Base-by-base conservation (phyloP, 2,888 invertebrate genomes). In the Sesia bembeciformis region DNA sequence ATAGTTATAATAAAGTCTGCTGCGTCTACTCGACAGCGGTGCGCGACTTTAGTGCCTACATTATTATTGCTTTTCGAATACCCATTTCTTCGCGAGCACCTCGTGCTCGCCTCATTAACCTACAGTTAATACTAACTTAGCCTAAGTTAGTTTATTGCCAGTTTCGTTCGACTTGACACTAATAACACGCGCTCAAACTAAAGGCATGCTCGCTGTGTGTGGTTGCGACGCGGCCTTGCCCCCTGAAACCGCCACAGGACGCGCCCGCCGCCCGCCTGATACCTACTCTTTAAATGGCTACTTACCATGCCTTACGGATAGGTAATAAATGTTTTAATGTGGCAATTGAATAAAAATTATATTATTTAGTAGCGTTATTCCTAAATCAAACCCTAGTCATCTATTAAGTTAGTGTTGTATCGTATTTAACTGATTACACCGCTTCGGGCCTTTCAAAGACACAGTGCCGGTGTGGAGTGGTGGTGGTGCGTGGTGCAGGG, bases 31-130 rank as follows among this genome's bases (percentile, higher is more conserved):
- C 65, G 81, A 84, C 86, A 76, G 75, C 84, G 80, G 78, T 83
- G 85, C 84, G 84, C 80, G 81, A 84, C 84, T 80, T 74, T 70
- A 74, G 68, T 76, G 72, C 75, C 90, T 90, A 89, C 84, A 71
- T 82, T 89, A 86, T 90, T 90, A 90, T 90, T 90, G 90, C 90
- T 90, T 90, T 83, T 89, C 85, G 90, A 87, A 90, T 90, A 90
- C 90, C 90, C 89, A 86, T 82, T 80, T 79, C 83, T 77, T 72
- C 70, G 79, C 79, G 79, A 85, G 75, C 87, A 87, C 87, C 87
- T 80, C 82, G 87, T 87, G 85, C 80, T 81, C 84, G 65, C 78
- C 67, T 65, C 63, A 58, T 67, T 71, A 80, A 71, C 62, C 71
- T 81, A 84, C 62, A 55, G 58, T 76, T 82, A 79, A 66, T 60